Conservation (phyloP, 2,113 vertebrate species). For the Pyrgilauda ruficollis region DNA sequence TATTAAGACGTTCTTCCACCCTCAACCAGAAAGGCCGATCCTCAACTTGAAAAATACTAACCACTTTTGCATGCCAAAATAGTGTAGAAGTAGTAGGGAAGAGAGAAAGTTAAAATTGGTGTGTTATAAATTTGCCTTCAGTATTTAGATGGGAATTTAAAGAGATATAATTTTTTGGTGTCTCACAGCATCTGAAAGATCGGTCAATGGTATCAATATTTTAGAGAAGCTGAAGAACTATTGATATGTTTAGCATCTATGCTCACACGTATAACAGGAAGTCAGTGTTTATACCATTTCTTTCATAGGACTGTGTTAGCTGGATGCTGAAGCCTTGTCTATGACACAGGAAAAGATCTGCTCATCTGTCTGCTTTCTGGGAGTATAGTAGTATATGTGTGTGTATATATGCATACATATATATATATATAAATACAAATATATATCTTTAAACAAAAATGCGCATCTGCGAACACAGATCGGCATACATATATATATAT, state of each 20-base stretch:
- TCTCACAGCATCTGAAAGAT: not conserved
- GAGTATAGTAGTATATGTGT: rapidly evolving
- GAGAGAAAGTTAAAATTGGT: not conserved
- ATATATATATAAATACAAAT: no score
- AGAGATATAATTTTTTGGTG: not conserved
- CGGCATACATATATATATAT: no score
- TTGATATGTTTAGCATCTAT: not conserved
- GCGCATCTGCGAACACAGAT: not conserved
- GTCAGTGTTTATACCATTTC: not conserved
- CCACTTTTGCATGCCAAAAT: not conserved
- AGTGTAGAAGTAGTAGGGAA: not conserved
- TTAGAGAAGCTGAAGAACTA: not conserved
- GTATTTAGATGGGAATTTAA: not conserved
- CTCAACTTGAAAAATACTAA: not conserved
- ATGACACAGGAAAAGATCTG: not conserved
- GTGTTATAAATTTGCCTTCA: not conserved
- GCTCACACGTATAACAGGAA: not conserved
- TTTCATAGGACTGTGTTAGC: not conserved
- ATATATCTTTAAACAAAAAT: not conserved
- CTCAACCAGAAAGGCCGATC: not conserved
- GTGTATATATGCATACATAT: no score
- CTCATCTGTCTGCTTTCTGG: not conserved
- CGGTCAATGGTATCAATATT: not conserved
- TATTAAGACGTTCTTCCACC: not conserved
- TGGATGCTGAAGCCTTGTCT: not conserved